Evolutionary conservation across 2,113 vertebrate genomes (phyloP).

Genomic region (Thalassarche chlororhynchos): DNA sequence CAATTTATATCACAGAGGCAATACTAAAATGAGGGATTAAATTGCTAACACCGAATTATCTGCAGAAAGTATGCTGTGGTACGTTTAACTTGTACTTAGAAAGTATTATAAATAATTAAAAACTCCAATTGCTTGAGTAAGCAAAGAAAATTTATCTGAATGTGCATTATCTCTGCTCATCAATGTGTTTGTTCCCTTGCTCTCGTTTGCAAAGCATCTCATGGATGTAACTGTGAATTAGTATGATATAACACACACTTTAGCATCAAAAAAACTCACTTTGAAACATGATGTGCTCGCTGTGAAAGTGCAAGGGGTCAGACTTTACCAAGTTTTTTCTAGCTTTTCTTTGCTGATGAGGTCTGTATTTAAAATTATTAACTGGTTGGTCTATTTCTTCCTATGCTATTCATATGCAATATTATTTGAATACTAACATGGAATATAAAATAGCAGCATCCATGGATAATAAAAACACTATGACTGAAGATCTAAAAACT

Average conservation of each 20-base stretch:
- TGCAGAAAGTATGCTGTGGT: background rate
- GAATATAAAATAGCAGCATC: slow-evolving; percentile 61
- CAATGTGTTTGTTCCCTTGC: background rate
- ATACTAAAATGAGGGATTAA: background rate
- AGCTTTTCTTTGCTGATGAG: slow-evolving; percentile 50
- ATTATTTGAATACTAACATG: slow-evolving; percentile 44
- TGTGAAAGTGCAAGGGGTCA: slow-evolving; percentile 19
- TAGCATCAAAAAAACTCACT: background rate
- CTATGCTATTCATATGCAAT: slow-evolving; percentile 37
- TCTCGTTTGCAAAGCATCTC: background rate
- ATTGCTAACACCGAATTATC: background rate
- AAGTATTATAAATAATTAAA: slow-evolving; percentile 10
- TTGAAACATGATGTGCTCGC: background rate
- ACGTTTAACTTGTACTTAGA: background rate
- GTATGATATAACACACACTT: background rate
- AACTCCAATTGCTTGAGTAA: background rate
- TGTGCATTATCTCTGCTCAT: background rate
- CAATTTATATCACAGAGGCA: background rate
- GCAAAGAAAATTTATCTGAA: background rate
- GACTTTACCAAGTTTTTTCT: background rate
- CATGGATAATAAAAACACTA: slow-evolving; percentile 54
- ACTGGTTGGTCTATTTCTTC: slow-evolving; percentile 23
- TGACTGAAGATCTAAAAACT: slow-evolving; percentile 13
- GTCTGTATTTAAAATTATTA: slow-evolving; percentile 52
- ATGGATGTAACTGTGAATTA: background rate